phyloP scores from a whole-genome alignment of 2,797 vertebrate genomes.

The Premnoplex brunnescens region DNA sequence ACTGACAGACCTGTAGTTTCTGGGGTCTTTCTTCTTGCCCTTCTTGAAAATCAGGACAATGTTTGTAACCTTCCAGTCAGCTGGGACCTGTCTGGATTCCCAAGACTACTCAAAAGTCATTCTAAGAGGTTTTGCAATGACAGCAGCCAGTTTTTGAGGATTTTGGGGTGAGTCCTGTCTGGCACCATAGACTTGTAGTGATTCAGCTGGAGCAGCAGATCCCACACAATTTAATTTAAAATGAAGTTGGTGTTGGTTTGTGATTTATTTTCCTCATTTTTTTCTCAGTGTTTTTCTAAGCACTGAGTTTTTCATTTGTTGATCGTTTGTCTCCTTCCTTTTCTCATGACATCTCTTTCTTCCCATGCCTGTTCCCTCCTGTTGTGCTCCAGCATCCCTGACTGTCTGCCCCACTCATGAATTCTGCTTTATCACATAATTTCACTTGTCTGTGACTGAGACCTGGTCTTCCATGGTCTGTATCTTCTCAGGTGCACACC shows the following conservation, averaged over 20 bases:
- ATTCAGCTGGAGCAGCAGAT: background rate
- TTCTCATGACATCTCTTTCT: background rate
- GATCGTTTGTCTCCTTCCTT: background rate
- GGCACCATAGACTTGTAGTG: background rate
- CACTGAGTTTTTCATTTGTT: background rate
- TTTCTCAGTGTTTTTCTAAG: background rate
- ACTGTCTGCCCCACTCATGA: background rate
- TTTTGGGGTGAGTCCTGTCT: background rate
- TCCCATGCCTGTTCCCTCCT: background rate
- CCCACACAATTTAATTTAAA: background rate
- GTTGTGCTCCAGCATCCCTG: background rate
- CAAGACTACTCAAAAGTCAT: background rate
- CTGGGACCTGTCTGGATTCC: background rate
- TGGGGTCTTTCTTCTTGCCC: background rate
- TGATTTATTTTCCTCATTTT: background rate
- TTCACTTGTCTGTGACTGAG: background rate
- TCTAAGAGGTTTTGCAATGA: background rate
- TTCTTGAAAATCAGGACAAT: background rate
- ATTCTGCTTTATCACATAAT: background rate
- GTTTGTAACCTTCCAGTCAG: background rate
- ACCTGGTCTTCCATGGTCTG: background rate
- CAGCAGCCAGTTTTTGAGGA: background rate
- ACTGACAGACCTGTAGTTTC: background rate
- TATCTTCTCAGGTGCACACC: background rate
- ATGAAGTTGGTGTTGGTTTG: background rate